phyloP scores from a whole-genome alignment of 2,888 invertebrate genomes.

The Digitonthophagus gazella region DNA sequence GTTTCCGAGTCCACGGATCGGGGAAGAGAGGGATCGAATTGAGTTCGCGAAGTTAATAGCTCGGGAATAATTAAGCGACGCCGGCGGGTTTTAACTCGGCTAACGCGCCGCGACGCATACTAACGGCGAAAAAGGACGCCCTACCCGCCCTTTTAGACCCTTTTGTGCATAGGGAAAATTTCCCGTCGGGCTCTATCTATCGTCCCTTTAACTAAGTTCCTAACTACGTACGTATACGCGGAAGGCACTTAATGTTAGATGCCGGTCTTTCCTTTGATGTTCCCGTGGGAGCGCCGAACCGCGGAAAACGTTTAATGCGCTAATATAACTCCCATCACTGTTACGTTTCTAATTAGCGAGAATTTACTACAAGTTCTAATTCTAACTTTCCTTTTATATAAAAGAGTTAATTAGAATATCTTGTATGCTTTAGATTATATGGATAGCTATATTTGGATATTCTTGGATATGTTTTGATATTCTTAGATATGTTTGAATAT shows the following conservation, averaged over 20 bases:
- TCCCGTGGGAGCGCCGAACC: neutral
- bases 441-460: too few relatives aligned
- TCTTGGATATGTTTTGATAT: too few relatives aligned
- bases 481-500: too few relatives aligned
- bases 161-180: neutral
- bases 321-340: neutral
- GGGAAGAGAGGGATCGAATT: neutral
- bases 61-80: neutral
- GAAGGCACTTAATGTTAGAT: neutral
- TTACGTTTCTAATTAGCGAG: neutral
- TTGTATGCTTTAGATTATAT: too few relatives aligned
- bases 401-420: too few relatives aligned
- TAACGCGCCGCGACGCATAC: neutral
- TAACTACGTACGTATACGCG: neutral
- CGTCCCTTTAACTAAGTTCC: neutral
- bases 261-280: neutral
- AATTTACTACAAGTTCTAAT: neutral
- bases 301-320: neutral
- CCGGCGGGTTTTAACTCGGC: neutral
- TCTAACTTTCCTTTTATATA: neutral
- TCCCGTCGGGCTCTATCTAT: neutral
- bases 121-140: neutral
- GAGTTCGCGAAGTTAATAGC: neutral
- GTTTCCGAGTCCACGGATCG: neutral
- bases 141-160: neutral